Conservation (phyloP, 1,140 invertebrate species). For the Dreissena rostriformis region DNA sequence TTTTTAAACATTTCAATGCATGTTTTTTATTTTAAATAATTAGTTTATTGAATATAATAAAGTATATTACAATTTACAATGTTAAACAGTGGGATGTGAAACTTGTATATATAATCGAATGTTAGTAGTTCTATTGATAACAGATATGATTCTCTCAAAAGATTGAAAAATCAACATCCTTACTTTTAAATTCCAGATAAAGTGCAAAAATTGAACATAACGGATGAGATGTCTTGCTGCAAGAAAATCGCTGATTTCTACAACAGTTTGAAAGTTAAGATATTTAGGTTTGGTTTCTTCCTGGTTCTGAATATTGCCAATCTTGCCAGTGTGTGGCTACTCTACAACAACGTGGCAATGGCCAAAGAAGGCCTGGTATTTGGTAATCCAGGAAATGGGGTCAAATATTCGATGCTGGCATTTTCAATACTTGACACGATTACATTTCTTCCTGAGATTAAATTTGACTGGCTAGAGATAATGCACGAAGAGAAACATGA, state of each 20-base stretch:
- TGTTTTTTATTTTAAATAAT: no score
- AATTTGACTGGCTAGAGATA: slow-evolving; percentile 66
- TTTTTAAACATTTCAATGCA: no score
- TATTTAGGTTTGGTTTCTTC: slow-evolving; percentile 63
- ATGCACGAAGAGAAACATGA: slow-evolving; percentile 53
- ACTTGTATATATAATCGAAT: no score
- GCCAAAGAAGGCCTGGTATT: slow-evolving; percentile 73
- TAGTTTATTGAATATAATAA: no score
- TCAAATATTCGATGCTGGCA: slow-evolving; percentile 64
- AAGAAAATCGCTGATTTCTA: neutral
- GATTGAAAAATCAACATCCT: slow-evolving; percentile 4
- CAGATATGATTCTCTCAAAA: no score
- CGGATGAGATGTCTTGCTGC: no score
- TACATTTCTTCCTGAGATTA: slow-evolving; percentile 71
- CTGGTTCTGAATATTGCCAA: slow-evolving; percentile 65
- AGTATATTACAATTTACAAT: no score
- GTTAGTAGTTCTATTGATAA: no score
- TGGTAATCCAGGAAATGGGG: slow-evolving; percentile 61
- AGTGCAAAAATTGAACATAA: slow-evolving; percentile 17
- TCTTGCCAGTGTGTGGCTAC: slow-evolving; percentile 74
- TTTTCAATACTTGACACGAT: slow-evolving; percentile 74
- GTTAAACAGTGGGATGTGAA: no score
- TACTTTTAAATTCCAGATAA: neutral
- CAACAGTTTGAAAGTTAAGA: slow-evolving; percentile 58
- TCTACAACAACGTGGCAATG: slow-evolving; percentile 68